Percentiles rank a stretch among this genome's conserved stretches.
Evolutionary conservation across 2,888 invertebrate genomes (phyloP).

Genomic region (Formica aserva): DNA sequence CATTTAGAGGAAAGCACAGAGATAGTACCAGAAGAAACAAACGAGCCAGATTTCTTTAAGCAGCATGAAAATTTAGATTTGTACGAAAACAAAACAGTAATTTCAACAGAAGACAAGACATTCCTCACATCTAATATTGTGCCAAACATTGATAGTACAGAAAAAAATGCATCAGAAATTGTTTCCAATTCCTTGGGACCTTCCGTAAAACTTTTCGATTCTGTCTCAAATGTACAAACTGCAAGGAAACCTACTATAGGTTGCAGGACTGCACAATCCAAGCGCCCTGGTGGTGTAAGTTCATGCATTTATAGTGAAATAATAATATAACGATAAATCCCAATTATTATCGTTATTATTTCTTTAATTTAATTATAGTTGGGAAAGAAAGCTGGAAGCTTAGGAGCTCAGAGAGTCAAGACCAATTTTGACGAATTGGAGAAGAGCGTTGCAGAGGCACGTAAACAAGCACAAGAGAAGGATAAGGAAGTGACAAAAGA

Average conservation of each 20-base stretch:
- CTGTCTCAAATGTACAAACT: slow-evolving; percentile 63
- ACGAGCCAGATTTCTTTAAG: slow-evolving; percentile 96
- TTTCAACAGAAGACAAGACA: slow-evolving; percentile 61
- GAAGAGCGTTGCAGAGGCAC: slow-evolving; percentile 94
- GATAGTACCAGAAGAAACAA: slow-evolving; percentile 88
- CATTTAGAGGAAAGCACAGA: slow-evolving; percentile 90
- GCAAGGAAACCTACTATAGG: slow-evolving; percentile 91
- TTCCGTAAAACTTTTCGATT: slow-evolving; percentile 79
- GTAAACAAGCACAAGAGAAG: slow-evolving; percentile 80
- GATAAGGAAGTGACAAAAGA: slow-evolving; percentile 87
- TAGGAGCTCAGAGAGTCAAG: slow-evolving; percentile 98
- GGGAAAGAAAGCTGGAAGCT: slow-evolving; percentile 93
- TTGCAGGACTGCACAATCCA: slow-evolving; percentile 89
- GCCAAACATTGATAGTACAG: slow-evolving; percentile 37
- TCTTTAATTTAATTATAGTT: slow-evolving; percentile 87
- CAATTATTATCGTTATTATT: slow-evolving; percentile 16
- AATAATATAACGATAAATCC: not conserved
- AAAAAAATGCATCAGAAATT: slow-evolving; percentile 57
- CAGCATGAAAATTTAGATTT: slow-evolving; percentile 88
- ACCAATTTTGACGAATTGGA: slow-evolving; percentile 98
- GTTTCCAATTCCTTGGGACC: slow-evolving; percentile 75
- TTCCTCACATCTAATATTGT: slow-evolving; percentile 38
- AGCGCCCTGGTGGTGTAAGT: slow-evolving; percentile 90
- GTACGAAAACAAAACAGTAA: slow-evolving; percentile 66
- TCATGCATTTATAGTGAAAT: slow-evolving; percentile 4